A percentile compares a stretch with the other conserved stretches of the same genome.
Evolutionary conservation across 2,113 vertebrate species (phyloP).

Genomic region (Struthio camelus): DNA sequence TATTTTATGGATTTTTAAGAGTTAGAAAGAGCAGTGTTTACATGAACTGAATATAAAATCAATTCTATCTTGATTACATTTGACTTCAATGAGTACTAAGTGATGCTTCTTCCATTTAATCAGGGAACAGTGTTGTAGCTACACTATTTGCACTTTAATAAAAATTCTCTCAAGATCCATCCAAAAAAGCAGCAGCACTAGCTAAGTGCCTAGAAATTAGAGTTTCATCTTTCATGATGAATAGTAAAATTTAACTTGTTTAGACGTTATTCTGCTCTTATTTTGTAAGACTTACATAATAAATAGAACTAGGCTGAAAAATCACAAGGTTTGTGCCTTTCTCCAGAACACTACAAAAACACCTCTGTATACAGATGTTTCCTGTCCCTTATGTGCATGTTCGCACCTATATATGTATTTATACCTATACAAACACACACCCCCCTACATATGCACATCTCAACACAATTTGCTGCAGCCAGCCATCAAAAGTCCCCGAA

Average conservation of each 20-base stretch:
- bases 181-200: conserved; percentile 14
- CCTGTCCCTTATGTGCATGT: not conserved
- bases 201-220: not conserved
- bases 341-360: not conserved
- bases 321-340: not conserved
- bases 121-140: conserved; percentile 47
- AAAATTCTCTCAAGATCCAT: conserved; percentile 38
- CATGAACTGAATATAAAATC: conserved; percentile 71
- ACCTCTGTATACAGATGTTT: not conserved
- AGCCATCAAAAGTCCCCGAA: not conserved
- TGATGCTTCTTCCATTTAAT: conserved; percentile 73
- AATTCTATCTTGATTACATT: conserved; percentile 76
- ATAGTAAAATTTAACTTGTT: not conserved
- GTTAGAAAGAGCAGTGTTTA: conserved; percentile 67
- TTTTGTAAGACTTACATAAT: not conserved
- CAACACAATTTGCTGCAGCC: not conserved
- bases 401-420: not conserved
- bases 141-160: conserved; percentile 71
- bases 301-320: not conserved
- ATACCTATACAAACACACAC: not conserved
- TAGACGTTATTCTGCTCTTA: conserved; percentile 9
- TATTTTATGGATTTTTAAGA: conserved; percentile 70
- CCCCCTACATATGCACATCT: not conserved
- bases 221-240: not conserved
- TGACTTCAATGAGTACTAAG: conserved; percentile 70